These are phyloP conservation scores for Polyergus mexicanus DNA, from an alignment of 1,140 invertebrate genomes.

Conservation along the genomic window DNA sequence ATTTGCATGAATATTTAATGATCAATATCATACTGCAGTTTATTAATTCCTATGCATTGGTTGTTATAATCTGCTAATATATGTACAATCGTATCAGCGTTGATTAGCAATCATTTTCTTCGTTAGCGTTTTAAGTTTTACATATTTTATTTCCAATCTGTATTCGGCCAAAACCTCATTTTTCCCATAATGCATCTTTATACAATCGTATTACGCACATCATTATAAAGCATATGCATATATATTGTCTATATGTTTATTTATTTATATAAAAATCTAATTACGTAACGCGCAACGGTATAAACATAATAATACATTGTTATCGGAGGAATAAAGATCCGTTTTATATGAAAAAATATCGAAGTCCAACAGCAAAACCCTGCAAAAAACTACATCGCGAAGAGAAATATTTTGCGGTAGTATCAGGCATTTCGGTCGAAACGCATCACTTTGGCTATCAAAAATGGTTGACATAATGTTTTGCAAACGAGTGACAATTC, in stretches of 20 bases:
- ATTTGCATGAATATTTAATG: constrained; percentile 34
- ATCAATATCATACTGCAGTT: constrained; percentile 9
- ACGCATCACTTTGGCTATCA: constrained; percentile 25
- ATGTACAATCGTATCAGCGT: constrained; percentile 10
- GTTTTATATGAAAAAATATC: neutral
- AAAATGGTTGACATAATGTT: constrained; percentile 22
- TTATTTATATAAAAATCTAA: constrained; percentile 41
- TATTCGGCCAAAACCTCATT: neutral
- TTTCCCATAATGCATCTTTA: neutral
- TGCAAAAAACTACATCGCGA: constrained; percentile 5
- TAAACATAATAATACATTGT: constrained; percentile 12
- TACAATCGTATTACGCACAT: neutral
- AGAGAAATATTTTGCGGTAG: constrained; percentile 25
- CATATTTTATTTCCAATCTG: constrained; percentile 35
- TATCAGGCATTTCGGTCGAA: constrained; percentile 6
- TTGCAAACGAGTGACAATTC: neutral
- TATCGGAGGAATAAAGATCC: constrained; percentile 12
- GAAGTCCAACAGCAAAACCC: constrained; percentile 7
- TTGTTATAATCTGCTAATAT: constrained; percentile 22
- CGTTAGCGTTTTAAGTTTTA: constrained; percentile 17
- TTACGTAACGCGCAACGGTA: neutral
- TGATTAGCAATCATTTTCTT: constrained; percentile 38
- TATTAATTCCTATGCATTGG: neutral
- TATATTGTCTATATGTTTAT: neutral
- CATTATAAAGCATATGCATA: neutral